Evolutionary conservation across 2,888 invertebrate species (phyloP).

Genomic region (Megaustenia siamemsis): DNA sequence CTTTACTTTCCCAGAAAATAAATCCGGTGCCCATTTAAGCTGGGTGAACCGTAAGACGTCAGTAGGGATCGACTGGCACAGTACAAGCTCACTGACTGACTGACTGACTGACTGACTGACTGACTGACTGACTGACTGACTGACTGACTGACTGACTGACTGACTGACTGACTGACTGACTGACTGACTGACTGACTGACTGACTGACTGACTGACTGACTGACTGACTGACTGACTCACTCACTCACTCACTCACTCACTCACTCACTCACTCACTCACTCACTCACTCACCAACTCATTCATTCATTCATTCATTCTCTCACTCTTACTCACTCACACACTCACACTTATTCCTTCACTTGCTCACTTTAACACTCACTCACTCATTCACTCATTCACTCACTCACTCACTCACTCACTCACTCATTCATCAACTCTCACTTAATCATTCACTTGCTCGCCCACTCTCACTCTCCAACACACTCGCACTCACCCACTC

Average conservation of each 20-base stretch:
- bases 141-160: not conserved
- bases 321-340: not conserved
- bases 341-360: not conserved
- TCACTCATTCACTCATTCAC: not conserved
- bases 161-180: not conserved
- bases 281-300: not conserved
- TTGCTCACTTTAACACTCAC: not conserved
- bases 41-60: too few species aligned
- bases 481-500: not conserved
- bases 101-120: not conserved
- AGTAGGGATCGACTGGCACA: too few species aligned
- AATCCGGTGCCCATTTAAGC: too few species aligned
- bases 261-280: not conserved
- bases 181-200: not conserved
- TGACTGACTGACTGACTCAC: not conserved
- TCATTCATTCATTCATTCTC: not conserved
- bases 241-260: not conserved
- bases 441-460: not conserved
- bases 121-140: not conserved
- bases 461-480: not conserved
- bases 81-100: conserved; percentile 2
- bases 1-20: too few species aligned
- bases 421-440: not conserved
- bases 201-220: not conserved
- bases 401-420: not conserved